Evolutionary conservation across 2,113 vertebrate genomes (phyloP).

Genomic region (Himantopus leucocephalus): DNA sequence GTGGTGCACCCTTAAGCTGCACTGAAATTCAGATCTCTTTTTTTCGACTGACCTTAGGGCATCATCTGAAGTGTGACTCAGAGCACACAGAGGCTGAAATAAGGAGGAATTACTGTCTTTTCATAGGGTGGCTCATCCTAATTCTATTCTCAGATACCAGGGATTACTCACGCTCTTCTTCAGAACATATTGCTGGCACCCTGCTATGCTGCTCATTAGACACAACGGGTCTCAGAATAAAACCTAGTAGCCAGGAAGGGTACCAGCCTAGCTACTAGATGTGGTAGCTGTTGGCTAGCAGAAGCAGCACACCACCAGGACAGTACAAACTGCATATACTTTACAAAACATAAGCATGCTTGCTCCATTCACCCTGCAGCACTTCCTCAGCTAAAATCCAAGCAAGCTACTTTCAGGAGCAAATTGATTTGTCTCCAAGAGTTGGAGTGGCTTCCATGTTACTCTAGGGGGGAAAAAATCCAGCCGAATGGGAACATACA

Average conservation of each 20-base stretch:
- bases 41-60: neutral
- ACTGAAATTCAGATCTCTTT: neutral
- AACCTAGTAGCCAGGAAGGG: neutral
- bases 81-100: neutral
- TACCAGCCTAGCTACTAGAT: neutral
- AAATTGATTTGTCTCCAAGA: neutral
- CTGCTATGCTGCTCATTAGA: neutral
- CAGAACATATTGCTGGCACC: neutral
- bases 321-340: neutral
- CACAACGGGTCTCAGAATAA: neutral
- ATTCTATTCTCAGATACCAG: slow-evolving; percentile 25
- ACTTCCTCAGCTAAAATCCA: neutral
- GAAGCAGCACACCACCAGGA: neutral
- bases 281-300: neutral
- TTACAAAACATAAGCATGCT: neutral
- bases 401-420: neutral
- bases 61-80: slow-evolving; percentile 21
- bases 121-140: neutral
- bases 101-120: slow-evolving; percentile 12
- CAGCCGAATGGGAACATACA: neutral
- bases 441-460: neutral
- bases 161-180: slow-evolving; percentile 35
- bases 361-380: neutral
- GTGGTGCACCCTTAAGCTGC: neutral
- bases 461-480: neutral